Base-by-base conservation (phyloP, 2,888 invertebrate species). In the Vesta saturnalis region DNA sequence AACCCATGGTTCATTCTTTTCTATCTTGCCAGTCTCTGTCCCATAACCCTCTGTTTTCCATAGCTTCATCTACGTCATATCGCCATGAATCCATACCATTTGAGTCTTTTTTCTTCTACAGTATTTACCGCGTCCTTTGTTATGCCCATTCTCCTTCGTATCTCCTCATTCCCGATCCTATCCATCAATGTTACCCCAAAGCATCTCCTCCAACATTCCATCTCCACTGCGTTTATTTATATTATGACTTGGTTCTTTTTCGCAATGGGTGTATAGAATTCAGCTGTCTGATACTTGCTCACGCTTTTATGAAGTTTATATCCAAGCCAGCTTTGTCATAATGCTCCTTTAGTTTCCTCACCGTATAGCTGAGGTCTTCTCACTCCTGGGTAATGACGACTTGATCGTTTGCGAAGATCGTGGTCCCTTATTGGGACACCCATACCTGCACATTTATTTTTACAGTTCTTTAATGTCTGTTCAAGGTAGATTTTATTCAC, bases 301-400 rank as follows among this genome's bases (percentile, higher is more conserved):
- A 10, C 43, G 67, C 56, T 39, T 67, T 67, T 4, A 21, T 10
- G 39, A 57, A 23, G 35, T 67, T 62, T 22, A 67, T 30, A 10
- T 46, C 47, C 5, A 62, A 39, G n/a, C 58, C 49, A 23, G 39
- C 47, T 35, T 49, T 43, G 19, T 1, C n/a, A 62, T 57, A 67
- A 57, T 67, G 35, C 43, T 61, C 61, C 15, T 35, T 52, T n/a
- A 66, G 56, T 55, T 66, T 66, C 43, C 49, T 19, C 15, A 60
- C 14, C 62, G 62, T 67, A 46, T 18, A 66, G 14, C 23, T 52
- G 12, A 61, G 14, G n/a, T n/a, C n/a, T n/a, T n/a, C n/a, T n/a
- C n/a, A n/a, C n/a, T n/a, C n/a, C n/a, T n/a, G n/a, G n/a, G 60
- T 15, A 4, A 55, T 60, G n/a, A 66, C 21, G 1, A 60, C 60